These are phyloP conservation scores for Xyrichtys novacula DNA, from an alignment of 2,797 vertebrate species.

Conservation along the genomic window DNA sequence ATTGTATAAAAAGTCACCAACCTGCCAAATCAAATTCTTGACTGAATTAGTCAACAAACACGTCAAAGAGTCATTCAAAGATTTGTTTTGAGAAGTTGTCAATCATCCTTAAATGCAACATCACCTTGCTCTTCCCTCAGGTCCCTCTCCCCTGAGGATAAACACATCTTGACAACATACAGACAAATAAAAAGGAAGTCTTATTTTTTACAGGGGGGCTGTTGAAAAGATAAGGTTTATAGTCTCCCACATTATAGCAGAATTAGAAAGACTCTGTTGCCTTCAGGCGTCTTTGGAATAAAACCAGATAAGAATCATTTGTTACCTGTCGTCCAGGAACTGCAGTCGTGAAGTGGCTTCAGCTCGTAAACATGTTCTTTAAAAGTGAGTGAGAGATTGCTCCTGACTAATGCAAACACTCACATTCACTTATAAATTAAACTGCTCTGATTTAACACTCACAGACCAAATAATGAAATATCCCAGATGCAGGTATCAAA, in stretches of 20 bases:
- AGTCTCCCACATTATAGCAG: constrained; percentile 62
- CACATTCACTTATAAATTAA: not conserved
- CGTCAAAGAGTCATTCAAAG: constrained; percentile 1
- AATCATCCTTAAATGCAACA: constrained; percentile 27
- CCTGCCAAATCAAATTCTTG: not conserved
- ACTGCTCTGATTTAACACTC: not conserved
- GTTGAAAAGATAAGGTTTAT: constrained; percentile 80
- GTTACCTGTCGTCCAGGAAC: constrained; percentile 31
- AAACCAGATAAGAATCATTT: constrained; percentile 62
- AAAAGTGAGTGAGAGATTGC: not conserved
- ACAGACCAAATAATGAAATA: not conserved
- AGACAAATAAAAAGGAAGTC: constrained; percentile 74
- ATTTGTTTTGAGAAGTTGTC: constrained; percentile 3
- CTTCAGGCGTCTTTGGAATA: constrained; percentile 52
- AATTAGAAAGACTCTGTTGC: constrained; percentile 57
- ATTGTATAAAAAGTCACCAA: not conserved
- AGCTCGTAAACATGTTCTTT: constrained; percentile 27
- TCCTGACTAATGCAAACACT: not conserved
- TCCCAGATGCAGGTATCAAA: not conserved
- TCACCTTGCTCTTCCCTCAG: constrained; percentile 12
- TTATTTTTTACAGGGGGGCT: constrained; percentile 70
- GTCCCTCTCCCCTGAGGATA: constrained; percentile 60
- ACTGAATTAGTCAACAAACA: not conserved
- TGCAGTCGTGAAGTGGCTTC: constrained; percentile 33
- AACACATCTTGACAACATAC: constrained; percentile 56